Base-by-base conservation (phyloP, 2,797 vertebrate genomes). In the Schizothorax lantsangensis region DNA sequence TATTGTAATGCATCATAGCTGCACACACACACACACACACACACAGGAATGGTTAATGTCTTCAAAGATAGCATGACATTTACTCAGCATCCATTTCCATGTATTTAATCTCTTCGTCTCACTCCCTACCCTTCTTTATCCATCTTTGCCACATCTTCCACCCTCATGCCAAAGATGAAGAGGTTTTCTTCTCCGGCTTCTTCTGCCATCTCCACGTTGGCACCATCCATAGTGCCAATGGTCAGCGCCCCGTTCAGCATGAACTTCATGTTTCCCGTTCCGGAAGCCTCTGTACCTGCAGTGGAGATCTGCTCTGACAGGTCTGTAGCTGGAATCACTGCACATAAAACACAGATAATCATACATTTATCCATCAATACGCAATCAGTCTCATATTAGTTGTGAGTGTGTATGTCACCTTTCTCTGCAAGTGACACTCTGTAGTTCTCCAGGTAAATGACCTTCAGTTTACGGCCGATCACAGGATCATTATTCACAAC, bases 201-300 rank as follows among this genome's bases (percentile, higher is more conserved):
- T 91, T 99, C 97, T 0, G 97, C 98, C 98, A 99, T 99, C 91
- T 99, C 98, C 88, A 99, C 98, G 0, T 98, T 99, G 92, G 98
- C 98, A 1, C 98, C 98, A 6, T 99, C 98, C 98, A 99, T 97
- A 86, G 98, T 99, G 88, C 98, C 98, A 0, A 99, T 98, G 92
- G 98, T 99, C 90, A 99, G 95, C 0, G 98, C 97, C 0, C 98
- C 97, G 0, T 99, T 99, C 91, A 99, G 93, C 98, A 99, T 99
- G 95, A 99, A 99, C 89, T 99, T 99, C 98, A 99, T 99, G 92
- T 99, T 99, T 5, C 98, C 98, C 0, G 98, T 99, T 4, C 98
- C 98, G 0, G 98, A 99, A 0, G 98, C 98, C 88, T 99, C 98
- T 0, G 98, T 99, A 85, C 98, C 98, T 0, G 98, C 98, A 0